Percentiles rank a stretch among this genome's conserved stretches.
phyloP scores from a whole-genome alignment of 2,888 invertebrate species.

The Protodeltote pygarga region DNA sequence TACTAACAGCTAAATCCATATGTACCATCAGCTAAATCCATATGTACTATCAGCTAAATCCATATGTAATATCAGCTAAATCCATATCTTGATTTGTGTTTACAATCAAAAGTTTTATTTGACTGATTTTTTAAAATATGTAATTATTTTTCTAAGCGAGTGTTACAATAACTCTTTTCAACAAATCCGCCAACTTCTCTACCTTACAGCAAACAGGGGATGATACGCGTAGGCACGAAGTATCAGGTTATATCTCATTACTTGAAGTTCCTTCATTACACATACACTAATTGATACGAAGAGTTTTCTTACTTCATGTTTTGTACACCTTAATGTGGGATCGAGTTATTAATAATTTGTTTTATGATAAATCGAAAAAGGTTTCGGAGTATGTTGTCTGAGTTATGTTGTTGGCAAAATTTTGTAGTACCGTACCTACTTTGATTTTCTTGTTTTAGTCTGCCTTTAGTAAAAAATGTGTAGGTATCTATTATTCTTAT shows the following conservation, averaged over 20 bases:
- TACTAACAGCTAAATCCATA: too few relatives aligned
- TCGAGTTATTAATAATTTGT: conserved; percentile 15
- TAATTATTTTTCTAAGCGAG: neutral
- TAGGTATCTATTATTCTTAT: too few relatives aligned
- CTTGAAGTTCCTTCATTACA: conserved; percentile 60
- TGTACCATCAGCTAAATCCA: too few relatives aligned
- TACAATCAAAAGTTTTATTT: too few relatives aligned
- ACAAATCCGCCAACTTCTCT: conserved; percentile 37
- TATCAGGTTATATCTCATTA: conserved; percentile 75
- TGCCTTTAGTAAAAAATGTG: too few relatives aligned
- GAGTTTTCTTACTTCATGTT: conserved; percentile 51
- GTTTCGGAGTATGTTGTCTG: neutral
- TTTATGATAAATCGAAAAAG: conserved; percentile 14
- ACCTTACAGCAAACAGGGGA: conserved; percentile 38
- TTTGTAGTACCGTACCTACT: too few relatives aligned
- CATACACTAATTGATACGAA: conserved; percentile 55
- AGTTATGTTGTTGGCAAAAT: neutral
- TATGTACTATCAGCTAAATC: too few relatives aligned
- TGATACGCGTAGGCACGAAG: conserved; percentile 44
- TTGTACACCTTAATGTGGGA: conserved; percentile 20
- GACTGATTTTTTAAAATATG: neutral
- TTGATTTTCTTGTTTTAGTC: too few relatives aligned
- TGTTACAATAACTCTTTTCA: neutral
- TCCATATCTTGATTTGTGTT: too few relatives aligned
- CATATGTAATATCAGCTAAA: too few relatives aligned